These are phyloP conservation scores for Pycnonotus jocosus DNA, from an alignment of 2,113 vertebrate species.

Conservation along the genomic window DNA sequence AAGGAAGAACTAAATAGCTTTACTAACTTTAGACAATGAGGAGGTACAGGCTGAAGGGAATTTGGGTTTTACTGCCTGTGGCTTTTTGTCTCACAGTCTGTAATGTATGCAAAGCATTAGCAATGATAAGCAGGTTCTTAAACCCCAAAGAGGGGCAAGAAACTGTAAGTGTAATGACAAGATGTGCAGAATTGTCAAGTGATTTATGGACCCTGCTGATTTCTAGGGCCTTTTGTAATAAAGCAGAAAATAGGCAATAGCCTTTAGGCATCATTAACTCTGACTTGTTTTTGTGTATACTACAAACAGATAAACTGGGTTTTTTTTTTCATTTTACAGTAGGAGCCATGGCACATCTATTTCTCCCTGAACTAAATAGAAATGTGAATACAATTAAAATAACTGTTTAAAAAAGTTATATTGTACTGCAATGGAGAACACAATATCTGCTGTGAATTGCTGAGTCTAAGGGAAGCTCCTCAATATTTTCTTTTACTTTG, in stretches of 20 bases:
- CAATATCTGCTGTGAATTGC: neutral
- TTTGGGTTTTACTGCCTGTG: neutral
- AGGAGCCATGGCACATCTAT: neutral
- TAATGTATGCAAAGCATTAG: rapidly evolving
- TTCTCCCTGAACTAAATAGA: neutral
- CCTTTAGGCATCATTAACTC: neutral
- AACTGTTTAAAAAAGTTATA: neutral
- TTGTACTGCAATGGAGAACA: neutral
- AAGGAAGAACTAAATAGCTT: rapidly evolving
- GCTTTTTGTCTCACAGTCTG: neutral
- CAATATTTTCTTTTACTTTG: neutral
- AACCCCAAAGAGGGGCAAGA: neutral
- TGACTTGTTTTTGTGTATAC: neutral
- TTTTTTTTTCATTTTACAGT: neutral
- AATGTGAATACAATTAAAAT: neutral
- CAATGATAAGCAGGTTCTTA: neutral
- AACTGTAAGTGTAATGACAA: neutral
- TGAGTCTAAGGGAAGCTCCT: neutral
- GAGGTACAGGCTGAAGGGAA: neutral
- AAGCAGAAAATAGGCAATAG: neutral
- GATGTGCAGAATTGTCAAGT: neutral
- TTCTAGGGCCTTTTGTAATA: neutral
- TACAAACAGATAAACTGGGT: neutral
- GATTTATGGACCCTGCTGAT: neutral
- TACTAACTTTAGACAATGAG: neutral